Evolutionary conservation across 2,888 invertebrate genomes (phyloP), one percentile per base, ranked within the genome.

Genomic region (Tipula lateralis): DNA sequence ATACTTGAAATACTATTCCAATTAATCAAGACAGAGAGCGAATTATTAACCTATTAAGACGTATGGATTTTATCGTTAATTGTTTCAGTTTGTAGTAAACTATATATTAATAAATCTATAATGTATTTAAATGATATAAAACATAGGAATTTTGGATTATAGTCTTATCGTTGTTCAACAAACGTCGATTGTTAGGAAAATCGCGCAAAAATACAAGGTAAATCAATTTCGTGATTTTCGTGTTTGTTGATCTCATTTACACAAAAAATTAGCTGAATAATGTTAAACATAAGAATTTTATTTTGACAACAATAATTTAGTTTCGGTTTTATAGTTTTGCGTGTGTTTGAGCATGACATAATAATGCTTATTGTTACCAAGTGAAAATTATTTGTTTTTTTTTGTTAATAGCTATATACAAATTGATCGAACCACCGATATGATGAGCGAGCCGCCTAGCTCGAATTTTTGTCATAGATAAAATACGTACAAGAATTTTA

Each of bases 1-100:
- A 66, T 66, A 66, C 66, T 66, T 66, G 66, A 66, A 66, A 66
- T 24, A 66, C 66, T 66, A 66, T 66, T 66, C 19, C 66, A 66
- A 9, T 66, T 66, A 9, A 24, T 66, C 19, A 66, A 66, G 24
- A 24, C 9, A 66, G 3, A 66, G 24, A 19, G 16, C 2, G n/a
- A n/a, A 44, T 2, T 44, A 66, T 24, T 24, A 66, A 66, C 66
- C 9, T 12, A 66, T 66, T 19, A 19, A 24, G 66, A 0, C 66
- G 24, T 24, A 24, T 24, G 12, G 0, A 13, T n/a, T n/a, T n/a
- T 6, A 24, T 66, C 9, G n/a, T 44, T n/a, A 44, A 44, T n/a
- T 9, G 24, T 24, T 24, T 19, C 9, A 9, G 9, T 24, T 66
- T 24, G 66, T 66, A 66, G 24, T 24, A 24, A 66, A 66, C 9